These are phyloP conservation scores for Eupithecia inturbata DNA, from an alignment of 2,888 invertebrate species.

Conservation along the genomic window DNA sequence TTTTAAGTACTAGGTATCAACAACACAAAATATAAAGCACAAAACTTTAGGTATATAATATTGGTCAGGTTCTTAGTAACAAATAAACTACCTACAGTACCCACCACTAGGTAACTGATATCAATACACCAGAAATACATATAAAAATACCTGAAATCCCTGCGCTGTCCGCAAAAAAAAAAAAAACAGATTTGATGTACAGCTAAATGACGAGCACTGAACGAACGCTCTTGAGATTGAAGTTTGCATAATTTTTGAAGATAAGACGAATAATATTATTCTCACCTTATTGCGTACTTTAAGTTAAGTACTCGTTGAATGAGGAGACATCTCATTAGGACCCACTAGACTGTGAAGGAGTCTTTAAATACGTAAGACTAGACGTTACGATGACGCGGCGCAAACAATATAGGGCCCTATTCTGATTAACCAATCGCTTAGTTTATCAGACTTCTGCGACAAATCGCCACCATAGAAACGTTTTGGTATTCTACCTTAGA, in stretches of 20 bases:
- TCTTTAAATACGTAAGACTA: conserved; percentile 39
- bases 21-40: no score
- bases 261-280: conserved; percentile 16
- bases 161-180: not conserved
- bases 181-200: not conserved
- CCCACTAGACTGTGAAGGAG: conserved; percentile 42
- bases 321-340: conserved; percentile 40
- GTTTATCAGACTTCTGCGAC: no score
- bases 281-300: conserved; percentile 28
- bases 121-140: not conserved
- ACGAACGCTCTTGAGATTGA: conserved; percentile 5
- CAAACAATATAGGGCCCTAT: not conserved
- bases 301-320: conserved; percentile 31
- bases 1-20: no score
- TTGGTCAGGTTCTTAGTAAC: no score
- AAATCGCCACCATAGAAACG: no score
- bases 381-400: conserved; percentile 19
- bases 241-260: conserved; percentile 16
- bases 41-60: no score
- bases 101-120: not conserved
- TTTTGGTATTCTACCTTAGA: no score
- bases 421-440: no score
- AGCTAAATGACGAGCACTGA: not conserved
- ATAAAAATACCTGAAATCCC: not conserved
- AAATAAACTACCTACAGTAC: no score